phyloP scores from a whole-genome alignment of 1,140 invertebrate species.

The Parasteatoda tepidariorum region DNA sequence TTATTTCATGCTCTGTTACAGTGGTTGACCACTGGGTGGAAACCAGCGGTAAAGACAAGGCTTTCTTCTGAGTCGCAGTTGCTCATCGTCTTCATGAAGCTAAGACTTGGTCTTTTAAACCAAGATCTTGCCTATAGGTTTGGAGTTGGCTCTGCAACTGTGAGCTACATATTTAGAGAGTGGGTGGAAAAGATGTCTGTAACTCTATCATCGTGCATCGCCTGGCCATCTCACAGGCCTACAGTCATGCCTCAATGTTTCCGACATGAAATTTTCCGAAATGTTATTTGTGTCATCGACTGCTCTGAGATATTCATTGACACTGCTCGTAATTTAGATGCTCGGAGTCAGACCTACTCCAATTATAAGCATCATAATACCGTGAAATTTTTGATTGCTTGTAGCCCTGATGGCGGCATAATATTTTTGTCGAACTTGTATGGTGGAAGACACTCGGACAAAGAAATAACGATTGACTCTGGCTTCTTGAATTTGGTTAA shows the following conservation, averaged over 20 bases:
- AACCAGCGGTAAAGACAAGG: too few species aligned
- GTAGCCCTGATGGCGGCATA: not conserved
- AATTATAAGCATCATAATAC: not conserved
- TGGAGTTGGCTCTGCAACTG: not conserved
- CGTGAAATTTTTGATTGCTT: not conserved
- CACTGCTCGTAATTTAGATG: not conserved
- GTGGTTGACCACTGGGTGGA: too few species aligned
- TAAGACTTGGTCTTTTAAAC: not conserved
- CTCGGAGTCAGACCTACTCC: not conserved
- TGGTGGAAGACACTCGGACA: not conserved
- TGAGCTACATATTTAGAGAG: not conserved
- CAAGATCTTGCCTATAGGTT: not conserved
- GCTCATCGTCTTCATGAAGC: not conserved
- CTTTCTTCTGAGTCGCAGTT: too few species aligned
- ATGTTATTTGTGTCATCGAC: not conserved
- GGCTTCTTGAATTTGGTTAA: not conserved
- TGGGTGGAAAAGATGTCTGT: not conserved
- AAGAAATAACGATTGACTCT: not conserved
- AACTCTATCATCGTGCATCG: not conserved
- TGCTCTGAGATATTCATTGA: not conserved
- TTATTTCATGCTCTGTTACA: not conserved
- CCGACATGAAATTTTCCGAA: too few species aligned
- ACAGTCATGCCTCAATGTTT: not conserved
- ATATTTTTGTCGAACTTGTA: not conserved
- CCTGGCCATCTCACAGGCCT: not conserved